Percentiles rank a stretch among this genome's conserved stretches.
Evolutionary conservation across 2,888 invertebrate genomes (phyloP).

Genomic region (Amblyjoppa proteus): DNA sequence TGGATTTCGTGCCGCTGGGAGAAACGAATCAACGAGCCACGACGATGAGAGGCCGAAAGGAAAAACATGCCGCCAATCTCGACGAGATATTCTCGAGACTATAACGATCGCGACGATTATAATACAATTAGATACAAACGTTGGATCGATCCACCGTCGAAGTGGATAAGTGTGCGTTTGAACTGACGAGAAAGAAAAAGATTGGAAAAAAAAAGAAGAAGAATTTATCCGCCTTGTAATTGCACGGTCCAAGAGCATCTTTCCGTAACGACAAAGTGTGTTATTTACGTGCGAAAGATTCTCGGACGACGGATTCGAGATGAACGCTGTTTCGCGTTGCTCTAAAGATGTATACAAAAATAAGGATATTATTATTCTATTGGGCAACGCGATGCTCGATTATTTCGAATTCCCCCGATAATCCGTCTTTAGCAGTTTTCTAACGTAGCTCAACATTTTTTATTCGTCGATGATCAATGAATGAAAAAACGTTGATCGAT

Average conservation of each 20-base stretch:
- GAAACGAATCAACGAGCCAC: conserved; percentile 19
- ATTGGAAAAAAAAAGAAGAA: neutral
- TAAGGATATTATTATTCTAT: neutral
- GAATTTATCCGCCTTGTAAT: conserved; percentile 14
- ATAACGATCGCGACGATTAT: neutral
- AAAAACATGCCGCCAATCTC: conserved; percentile 1
- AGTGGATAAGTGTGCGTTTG: neutral
- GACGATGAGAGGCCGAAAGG: neutral
- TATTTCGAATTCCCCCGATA: neutral
- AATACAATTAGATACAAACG: neutral
- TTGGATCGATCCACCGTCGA: neutral
- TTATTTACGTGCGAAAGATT: neutral
- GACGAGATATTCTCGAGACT: conserved; percentile 11
- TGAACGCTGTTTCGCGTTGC: neutral
- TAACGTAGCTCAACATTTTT: neutral
- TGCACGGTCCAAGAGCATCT: neutral
- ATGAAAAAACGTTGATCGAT: no score
- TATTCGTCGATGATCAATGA: no score
- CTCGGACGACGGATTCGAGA: neutral
- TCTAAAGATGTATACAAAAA: neutral
- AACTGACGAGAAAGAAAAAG: neutral
- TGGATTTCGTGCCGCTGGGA: conserved; percentile 9
- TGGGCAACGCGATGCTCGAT: neutral
- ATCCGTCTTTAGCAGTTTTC: no score
- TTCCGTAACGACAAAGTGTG: neutral